Base-by-base conservation (phyloP, 2,888 invertebrate species). In the Epirrhoe alternata region DNA sequence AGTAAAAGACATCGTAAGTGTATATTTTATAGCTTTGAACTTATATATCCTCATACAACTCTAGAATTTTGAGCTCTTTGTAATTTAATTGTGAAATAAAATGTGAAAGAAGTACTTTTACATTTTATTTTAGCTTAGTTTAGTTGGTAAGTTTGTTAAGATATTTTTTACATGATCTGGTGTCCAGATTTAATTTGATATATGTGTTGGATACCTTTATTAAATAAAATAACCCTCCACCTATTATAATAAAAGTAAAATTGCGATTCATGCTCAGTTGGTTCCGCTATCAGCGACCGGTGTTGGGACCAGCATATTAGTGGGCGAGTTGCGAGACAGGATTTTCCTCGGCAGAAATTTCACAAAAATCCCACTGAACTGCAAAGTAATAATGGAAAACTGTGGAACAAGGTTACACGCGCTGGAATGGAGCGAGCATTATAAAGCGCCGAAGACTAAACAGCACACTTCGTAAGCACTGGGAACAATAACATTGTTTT, bases 221-320 rank as follows among this genome's bases (percentile, higher is more conserved):
- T n/a, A n/a, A n/a, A n/a, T n/a, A n/a, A n/a, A n/a, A 10, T 10
- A 7, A 1, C 38, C 38, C 12, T 38, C 38, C 8, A 38, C 10
- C 38, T 38, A 10, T 4, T n/a, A n/a, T n/a, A n/a, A 33, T 33
- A 1, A 33, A 33, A 33, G 33, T 49, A 49, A 45, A 24, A 45
- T 47, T 67, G 12, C 55, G 24, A n/a, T 59, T 12, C 38, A 42
- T 42, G 38, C 38, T 67, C 45, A 70, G 72, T 60, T 72, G 50
- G 85, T 93, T 14, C 90, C 94, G 5, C 76, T 96, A 47, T 88
- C 88, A 31, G 95, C 95, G 0, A 93, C 92, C 68, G 96, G 96
- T 12, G 85, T 94, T 51, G 97, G 97, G 3, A 95, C 95, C 0
- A 95, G 95, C 69, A 95, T 97, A 68, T 76, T 94, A 30, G 94